Evolutionary conservation across 2,113 vertebrate species (phyloP).

Genomic region (Gymnocephalus cernua): DNA sequence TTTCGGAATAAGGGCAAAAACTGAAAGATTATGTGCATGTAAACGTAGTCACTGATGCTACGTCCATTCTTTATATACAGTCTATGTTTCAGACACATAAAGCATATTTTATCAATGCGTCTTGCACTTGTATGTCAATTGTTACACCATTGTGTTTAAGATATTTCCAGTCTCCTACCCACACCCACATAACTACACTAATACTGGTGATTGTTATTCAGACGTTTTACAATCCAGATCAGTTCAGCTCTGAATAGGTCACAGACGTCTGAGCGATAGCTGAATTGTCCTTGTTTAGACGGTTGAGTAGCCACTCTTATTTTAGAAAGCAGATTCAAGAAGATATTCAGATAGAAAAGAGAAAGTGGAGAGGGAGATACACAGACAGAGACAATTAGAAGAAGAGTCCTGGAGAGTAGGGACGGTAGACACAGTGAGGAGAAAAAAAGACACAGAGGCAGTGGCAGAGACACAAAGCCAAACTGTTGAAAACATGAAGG

Average conservation of each 20-base stretch:
- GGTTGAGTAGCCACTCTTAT: not conserved
- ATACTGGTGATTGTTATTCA: not conserved
- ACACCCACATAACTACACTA: not conserved
- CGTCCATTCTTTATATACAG: no score
- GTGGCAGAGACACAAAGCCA: constrained; percentile 28
- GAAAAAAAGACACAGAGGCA: constrained; percentile 3
- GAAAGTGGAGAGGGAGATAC: not conserved
- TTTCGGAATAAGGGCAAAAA: no score
- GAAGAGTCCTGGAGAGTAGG: not conserved
- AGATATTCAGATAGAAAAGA: not conserved
- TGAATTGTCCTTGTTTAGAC: constrained; percentile 16
- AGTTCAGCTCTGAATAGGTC: not conserved
- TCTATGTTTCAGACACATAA: no score
- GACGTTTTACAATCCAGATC: not conserved
- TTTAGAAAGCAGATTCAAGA: not conserved
- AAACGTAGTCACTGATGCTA: no score
- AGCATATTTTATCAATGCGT: no score
- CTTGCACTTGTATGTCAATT: not conserved
- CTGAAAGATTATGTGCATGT: no score
- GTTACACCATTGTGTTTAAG: not conserved
- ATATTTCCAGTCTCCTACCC: not conserved
- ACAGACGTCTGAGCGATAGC: not conserved
- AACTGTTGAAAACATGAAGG: constrained; percentile 25
- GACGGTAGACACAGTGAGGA: not conserved
- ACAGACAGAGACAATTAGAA: constrained; percentile 18